Base-by-base conservation (phyloP, 2,113 vertebrate species). In the Varanus salvator region DNA sequence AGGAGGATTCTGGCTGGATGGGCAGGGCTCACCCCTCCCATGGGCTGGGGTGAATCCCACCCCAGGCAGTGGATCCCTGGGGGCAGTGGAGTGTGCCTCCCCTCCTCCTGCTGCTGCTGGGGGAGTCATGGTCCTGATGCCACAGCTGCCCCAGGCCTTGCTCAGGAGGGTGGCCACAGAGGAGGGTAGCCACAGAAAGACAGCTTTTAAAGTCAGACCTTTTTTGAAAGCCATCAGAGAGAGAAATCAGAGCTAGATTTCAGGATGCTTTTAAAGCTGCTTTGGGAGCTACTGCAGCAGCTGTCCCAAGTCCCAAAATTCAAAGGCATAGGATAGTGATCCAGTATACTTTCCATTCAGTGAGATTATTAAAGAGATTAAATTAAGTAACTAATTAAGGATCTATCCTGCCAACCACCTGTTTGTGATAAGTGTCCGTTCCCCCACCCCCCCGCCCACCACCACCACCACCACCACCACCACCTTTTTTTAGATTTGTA, bases 1-100 rank as follows among this genome's bases (percentile, higher is more conserved):
- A 89, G 89, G 44, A 27, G 75, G 83, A 44, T 87, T 95, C 44
- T 78, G 76, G 75, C 12, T 34, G 89, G 88, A 12, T 52, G 75
- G 38, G 38, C 60, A 19, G 60, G 60, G 60, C 60, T 3, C 3
- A 11, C 17, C 60, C 60, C 11, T 44, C 17, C 3, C 19, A 64
- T 64, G 60, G 4, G 19, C 15, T 64, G 60, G 60, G 15, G 60
- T 64, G 60, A 64, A 21, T 64, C 57, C 57, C 12, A 14, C 57
- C 57, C 15, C 12, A 60, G 57, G 57, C 57, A 60, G 57, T 60
- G 57, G 19, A 64, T 21, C 60, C 21, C 15, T 3, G 4, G 21
- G 15, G 60, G 15, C 12, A 14, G 11, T 15, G 15, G 57, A 60
- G 11, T 15, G 2, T 64, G 60, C 2, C 60, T 64, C 4, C 60